Percentiles rank a stretch among this genome's conserved stretches.
These are phyloP conservation scores for Falco concolor DNA, from an alignment of 2,797 vertebrate genomes.

Conservation along the genomic window DNA sequence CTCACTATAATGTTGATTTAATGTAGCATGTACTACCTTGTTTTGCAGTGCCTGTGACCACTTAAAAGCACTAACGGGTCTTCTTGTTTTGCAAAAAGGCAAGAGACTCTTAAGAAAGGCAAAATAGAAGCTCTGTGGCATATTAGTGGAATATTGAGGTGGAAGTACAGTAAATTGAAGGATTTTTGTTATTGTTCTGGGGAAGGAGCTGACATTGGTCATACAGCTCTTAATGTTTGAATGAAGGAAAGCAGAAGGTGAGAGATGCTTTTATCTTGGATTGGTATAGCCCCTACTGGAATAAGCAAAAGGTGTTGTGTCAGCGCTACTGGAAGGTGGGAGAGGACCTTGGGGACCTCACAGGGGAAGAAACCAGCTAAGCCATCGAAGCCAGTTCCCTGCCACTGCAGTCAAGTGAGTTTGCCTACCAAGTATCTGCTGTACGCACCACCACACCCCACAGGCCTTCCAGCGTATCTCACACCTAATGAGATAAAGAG, in stretches of 20 bases:
- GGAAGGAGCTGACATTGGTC: not conserved
- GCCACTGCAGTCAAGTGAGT: not conserved
- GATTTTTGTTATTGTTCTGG: not conserved
- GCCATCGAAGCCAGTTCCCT: not conserved
- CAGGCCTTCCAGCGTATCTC: fast-evolving
- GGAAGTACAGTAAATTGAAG: not conserved
- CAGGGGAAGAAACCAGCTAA: not conserved
- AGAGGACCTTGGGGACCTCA: not conserved
- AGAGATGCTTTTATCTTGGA: not conserved
- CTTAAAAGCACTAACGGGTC: not conserved
- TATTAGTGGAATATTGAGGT: not conserved
- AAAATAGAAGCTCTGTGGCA: not conserved
- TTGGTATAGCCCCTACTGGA: not conserved
- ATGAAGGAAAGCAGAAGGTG: not conserved
- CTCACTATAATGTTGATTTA: not conserved
- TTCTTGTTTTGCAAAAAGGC: not conserved
- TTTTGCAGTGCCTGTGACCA: not conserved
- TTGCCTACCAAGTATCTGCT: not conserved
- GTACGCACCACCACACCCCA: not conserved
- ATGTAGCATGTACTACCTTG: not conserved
- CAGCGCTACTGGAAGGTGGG: not conserved
- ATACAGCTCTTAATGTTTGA: not conserved
- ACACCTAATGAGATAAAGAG: not conserved
- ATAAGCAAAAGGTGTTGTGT: not conserved
- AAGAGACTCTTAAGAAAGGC: not conserved